These are phyloP conservation scores for Lamellibrachia satsuma DNA, from an alignment of 2,888 invertebrate species.

Conservation along the genomic window DNA sequence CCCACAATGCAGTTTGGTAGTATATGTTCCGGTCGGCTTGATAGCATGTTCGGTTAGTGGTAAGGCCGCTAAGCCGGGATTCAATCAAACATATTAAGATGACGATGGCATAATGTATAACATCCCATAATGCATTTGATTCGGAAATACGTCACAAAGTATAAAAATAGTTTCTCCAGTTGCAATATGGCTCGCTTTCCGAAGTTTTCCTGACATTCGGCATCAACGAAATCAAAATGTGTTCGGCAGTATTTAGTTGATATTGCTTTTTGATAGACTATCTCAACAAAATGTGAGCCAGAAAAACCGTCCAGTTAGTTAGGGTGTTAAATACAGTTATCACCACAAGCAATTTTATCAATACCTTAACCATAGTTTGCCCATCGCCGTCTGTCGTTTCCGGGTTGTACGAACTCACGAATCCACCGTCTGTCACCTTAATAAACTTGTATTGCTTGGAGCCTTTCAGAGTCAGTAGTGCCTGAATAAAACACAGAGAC, in stretches of 20 bases:
- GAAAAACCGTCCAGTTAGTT: background rate
- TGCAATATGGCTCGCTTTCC: too few species aligned
- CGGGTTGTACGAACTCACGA: conserved; percentile 83
- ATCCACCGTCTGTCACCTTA: conserved; percentile 69
- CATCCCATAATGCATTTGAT: background rate
- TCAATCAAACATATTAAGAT: too few species aligned
- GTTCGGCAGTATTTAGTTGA: too few species aligned
- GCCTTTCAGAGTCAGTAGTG: conserved; percentile 81
- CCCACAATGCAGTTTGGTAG: background rate
- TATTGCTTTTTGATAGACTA: too few species aligned
- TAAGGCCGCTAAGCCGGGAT: too few species aligned
- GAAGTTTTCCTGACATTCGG: too few species aligned
- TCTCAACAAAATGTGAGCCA: too few species aligned
- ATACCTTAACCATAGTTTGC: conserved; percentile 84
- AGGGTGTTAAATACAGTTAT: background rate
- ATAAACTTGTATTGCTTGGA: conserved; percentile 80
- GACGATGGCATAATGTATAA: background rate
- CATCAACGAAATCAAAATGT: too few species aligned
- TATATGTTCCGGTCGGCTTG: too few species aligned
- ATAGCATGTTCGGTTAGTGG: too few species aligned
- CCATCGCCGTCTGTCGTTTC: conserved; percentile 88
- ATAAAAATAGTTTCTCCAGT: too few species aligned
- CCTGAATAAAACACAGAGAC: conserved; percentile 44
- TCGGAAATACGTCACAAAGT: background rate
- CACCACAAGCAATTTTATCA: background rate